phyloP scores from a whole-genome alignment of 2,113 vertebrate species.

The Falcunculus frontatus region DNA sequence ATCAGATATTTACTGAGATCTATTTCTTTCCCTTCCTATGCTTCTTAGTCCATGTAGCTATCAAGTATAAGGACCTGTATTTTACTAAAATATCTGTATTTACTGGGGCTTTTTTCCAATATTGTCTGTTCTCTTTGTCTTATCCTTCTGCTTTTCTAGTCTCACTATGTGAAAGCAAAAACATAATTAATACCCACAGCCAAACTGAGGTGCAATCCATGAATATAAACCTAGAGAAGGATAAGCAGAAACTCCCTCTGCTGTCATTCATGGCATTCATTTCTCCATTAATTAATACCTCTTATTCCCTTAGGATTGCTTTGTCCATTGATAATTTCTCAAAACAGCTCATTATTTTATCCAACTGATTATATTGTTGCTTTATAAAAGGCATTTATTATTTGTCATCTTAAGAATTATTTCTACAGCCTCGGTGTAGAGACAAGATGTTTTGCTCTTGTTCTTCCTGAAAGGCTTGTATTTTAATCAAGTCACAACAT shows the following conservation, averaged over 20 bases:
- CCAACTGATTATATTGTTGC: not conserved
- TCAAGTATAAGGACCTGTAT: not conserved
- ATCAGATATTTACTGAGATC: not conserved
- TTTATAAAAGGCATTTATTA: not conserved
- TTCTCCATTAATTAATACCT: not conserved
- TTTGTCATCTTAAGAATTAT: not conserved
- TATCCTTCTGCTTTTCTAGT: not conserved
- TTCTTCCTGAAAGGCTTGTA: not conserved
- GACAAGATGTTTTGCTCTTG: not conserved
- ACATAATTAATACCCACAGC: not conserved
- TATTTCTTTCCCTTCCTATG: not conserved
- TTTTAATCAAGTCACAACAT: not conserved
- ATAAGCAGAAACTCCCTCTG: not conserved
- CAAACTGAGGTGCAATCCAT: not conserved
- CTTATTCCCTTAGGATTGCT: not conserved
- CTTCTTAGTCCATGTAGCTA: not conserved
- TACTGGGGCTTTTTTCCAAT: not conserved
- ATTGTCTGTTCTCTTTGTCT: not conserved
- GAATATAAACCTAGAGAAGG: not conserved
- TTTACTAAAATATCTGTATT: not conserved
- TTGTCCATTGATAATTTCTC: not conserved
- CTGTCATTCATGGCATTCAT: not conserved
- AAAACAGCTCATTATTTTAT: conserved; percentile 25
- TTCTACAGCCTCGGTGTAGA: not conserved
- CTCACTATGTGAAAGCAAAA: not conserved